Percentiles rank a stretch among this genome's conserved stretches.
phyloP scores from a whole-genome alignment of 1,140 invertebrate species.

The Yoshiicerus persimilis region DNA sequence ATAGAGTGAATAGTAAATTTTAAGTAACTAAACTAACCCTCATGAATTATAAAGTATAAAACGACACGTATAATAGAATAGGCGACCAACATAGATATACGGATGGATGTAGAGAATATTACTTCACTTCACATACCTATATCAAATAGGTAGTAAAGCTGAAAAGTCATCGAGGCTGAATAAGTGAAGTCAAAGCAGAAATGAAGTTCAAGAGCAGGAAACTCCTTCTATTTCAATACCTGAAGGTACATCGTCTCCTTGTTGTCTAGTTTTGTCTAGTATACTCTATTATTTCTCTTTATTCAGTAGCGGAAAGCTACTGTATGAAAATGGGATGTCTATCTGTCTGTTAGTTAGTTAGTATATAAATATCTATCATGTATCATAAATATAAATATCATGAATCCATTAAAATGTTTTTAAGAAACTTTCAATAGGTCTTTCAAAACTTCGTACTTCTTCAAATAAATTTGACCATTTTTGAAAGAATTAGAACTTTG shows the following conservation, averaged over 20 bases:
- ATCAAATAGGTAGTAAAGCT: background rate
- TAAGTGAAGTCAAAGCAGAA: background rate
- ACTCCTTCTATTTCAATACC: background rate
- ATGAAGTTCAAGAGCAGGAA: slow-evolving; percentile 26
- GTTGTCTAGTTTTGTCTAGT: background rate
- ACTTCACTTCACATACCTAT: no score
- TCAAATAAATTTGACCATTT: background rate
- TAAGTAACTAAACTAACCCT: background rate
- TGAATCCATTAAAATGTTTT: no score
- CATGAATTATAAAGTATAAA: background rate
- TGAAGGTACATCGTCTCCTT: background rate
- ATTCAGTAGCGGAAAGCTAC: no score
- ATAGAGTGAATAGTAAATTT: background rate
- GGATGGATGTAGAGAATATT: no score
- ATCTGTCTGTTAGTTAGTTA: no score
- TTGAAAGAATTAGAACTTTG: no score
- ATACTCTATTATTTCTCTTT: background rate
- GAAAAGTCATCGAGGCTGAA: background rate
- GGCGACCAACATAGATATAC: no score
- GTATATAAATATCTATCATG: background rate
- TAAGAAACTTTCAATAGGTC: no score
- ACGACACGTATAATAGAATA: no score
- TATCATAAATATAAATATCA: no score
- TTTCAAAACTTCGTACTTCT: no score
- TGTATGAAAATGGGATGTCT: no score